Evolutionary conservation across 1,140 invertebrate genomes (phyloP).

Genomic region (Orussus abietinus): DNA sequence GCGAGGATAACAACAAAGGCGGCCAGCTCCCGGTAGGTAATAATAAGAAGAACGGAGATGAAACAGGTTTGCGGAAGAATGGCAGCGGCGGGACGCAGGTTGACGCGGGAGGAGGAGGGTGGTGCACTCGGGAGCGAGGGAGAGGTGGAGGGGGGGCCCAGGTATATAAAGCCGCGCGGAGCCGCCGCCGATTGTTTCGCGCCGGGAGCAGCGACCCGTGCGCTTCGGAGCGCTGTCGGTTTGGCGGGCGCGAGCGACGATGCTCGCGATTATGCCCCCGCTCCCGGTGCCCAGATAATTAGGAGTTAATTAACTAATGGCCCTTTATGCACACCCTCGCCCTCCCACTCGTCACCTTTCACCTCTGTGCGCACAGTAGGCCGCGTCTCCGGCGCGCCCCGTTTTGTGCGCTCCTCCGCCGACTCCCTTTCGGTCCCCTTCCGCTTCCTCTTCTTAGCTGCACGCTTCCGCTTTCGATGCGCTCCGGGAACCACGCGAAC

Average conservation of each 20-base stretch:
- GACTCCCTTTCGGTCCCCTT: slow-evolving; percentile 12
- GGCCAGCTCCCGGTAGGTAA: slow-evolving; percentile 22
- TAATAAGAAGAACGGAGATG: slow-evolving; percentile 43
- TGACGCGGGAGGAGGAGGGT: slow-evolving; percentile 2
- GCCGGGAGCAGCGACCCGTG: slow-evolving; percentile 36
- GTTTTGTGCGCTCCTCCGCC: slow-evolving; percentile 29
- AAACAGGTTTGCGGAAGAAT: slow-evolving; percentile 47
- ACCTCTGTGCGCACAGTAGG: no score
- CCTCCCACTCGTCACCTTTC: slow-evolving; percentile 29
- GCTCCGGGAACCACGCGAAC: no score
- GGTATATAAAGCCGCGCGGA: slow-evolving; percentile 20
- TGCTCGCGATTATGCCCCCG: slow-evolving; percentile 39
- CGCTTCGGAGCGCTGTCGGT: slow-evolving; percentile 33
- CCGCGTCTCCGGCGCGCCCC: slow-evolving; percentile 25
- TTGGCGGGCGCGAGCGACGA: slow-evolving; percentile 25
- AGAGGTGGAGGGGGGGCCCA: slow-evolving; percentile 17
- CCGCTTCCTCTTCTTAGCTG: slow-evolving; percentile 7
- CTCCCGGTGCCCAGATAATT: slow-evolving; percentile 41
- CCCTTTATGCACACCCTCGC: slow-evolving; percentile 35
- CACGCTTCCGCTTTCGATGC: slow-evolving; percentile 5
- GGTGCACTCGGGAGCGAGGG: slow-evolving; percentile 6
- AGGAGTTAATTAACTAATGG: slow-evolving; percentile 51
- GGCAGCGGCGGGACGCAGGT: slow-evolving; percentile 9
- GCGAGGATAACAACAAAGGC: slow-evolving; percentile 31
- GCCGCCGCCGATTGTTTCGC: slow-evolving; percentile 38